These are phyloP conservation scores for Aporrectodea caliginosa DNA, from an alignment of 1,140 invertebrate genomes.

Conservation along the genomic window DNA sequence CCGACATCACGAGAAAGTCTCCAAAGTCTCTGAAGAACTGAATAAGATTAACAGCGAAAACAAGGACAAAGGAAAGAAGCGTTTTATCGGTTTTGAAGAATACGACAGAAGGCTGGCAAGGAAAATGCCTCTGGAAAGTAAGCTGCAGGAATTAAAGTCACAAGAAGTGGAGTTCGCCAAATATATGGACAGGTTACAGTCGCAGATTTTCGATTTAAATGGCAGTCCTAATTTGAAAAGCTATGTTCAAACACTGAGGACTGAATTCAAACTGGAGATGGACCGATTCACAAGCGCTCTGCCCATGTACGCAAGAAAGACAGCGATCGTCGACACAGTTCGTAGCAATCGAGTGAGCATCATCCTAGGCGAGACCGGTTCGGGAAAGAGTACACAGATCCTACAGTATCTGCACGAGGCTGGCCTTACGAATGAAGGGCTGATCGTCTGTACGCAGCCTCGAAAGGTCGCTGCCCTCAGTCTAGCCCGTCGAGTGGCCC, in stretches of 20 bases:
- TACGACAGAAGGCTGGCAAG: not conserved
- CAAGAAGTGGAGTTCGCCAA: not conserved
- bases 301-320: conserved; percentile 46
- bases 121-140: not conserved
- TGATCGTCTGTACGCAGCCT: conserved; percentile 65
- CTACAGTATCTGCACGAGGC: conserved; percentile 46
- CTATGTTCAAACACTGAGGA: conserved; percentile 34
- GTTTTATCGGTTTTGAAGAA: not conserved
- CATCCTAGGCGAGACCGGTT: conserved; percentile 93
- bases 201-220: conserved; percentile 28
- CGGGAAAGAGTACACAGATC: conserved; percentile 66
- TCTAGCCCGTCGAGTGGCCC: conserved; percentile 46
- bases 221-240: conserved; percentile 24
- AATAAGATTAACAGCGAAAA: not conserved
- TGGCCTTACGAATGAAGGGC: conserved; percentile 62
- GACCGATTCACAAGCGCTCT: conserved; percentile 37
- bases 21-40: not conserved
- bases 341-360: conserved; percentile 59
- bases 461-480: conserved; percentile 51
- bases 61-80: not conserved
- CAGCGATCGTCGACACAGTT: conserved; percentile 41
- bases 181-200: not conserved
- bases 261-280: conserved; percentile 41
- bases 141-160: not conserved
- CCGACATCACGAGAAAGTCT: not conserved